Evolutionary conservation across 2,113 vertebrate species (phyloP), one percentile per base, ranked within the genome.

Genomic region (Acrocephalus arundinaceus): DNA sequence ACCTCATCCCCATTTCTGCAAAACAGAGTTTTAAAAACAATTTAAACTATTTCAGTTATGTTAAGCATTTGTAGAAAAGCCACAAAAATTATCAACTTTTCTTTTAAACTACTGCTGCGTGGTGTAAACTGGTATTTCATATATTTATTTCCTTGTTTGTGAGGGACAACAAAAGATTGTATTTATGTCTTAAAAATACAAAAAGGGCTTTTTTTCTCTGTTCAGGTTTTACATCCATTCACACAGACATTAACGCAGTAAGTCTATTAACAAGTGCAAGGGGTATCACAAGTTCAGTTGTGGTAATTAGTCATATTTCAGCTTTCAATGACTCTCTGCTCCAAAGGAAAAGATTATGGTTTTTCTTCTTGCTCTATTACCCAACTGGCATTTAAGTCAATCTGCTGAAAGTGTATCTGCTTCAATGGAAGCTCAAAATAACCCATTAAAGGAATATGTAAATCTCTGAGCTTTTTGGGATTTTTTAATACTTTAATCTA

Each of bases 361-460:
- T 96, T 96, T 85, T 88, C 63, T 94, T 90, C 57, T 85, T 92
- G 51, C 90, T 87, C 88, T 93, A n/a, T 87, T 96, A 95, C 72
- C 74, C 93, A 83, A 96, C 2, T 67, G 88, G 85, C 85, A 92
- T 90, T 95, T 80, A 92, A 95, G 80, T 92, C 92, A 89, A 96
- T 92, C 83, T 93, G 70, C 76, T 93, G 76, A 49, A 91, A 94
- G 48, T 52, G 41, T 81, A 72, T 82, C 85, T 92, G 92, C 88
- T 89, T 94, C 94, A 95, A 92, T 65, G 76, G 80, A 92, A 89
- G 76, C 92, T 92, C 85, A 90, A 91, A 95, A 93, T 87, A 95
- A 88, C 59, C 49, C 58, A 85, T 88, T 93, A 92, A 92, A 90
- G 68, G 22, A 78, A 93, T 87, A 95, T 82, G 48, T 76, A 95